Percentiles rank a stretch among this genome's conserved stretches.
These are phyloP conservation scores for Diorhabda elongata DNA, from an alignment of 1,140 invertebrate species.

Conservation along the genomic window DNA sequence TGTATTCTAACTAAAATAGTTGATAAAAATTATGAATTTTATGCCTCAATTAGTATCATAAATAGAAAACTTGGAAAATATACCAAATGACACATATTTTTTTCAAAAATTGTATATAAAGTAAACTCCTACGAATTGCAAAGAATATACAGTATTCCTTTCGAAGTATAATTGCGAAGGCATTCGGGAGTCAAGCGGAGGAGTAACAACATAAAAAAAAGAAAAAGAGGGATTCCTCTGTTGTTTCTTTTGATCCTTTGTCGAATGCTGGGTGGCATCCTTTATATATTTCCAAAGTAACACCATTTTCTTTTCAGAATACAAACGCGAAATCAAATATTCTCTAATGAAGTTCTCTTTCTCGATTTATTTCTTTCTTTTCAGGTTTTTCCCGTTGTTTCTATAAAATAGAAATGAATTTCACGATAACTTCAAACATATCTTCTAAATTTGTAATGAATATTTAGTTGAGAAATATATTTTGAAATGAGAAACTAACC, in stretches of 20 bases:
- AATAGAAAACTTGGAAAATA: too few relatives aligned
- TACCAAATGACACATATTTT: too few relatives aligned
- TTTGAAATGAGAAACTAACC: neutral
- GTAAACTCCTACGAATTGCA: too few relatives aligned
- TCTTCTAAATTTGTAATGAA: neutral
- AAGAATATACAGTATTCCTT: neutral
- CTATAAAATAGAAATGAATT: neutral
- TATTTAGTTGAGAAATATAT: neutral
- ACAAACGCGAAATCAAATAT: conserved; percentile 1
- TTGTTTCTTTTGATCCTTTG: neutral
- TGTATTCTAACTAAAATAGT: too few relatives aligned
- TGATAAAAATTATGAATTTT: too few relatives aligned
- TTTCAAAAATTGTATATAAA: too few relatives aligned
- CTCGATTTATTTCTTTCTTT: neutral
- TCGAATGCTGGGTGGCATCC: neutral
- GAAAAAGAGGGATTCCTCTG: neutral
- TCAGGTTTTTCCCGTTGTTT: neutral
- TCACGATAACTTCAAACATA: neutral
- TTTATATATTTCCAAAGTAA: neutral
- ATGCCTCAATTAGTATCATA: too few relatives aligned
- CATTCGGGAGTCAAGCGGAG: neutral
- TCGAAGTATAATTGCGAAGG: neutral
- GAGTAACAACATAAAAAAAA: neutral
- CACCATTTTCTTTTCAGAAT: conserved; percentile 1
- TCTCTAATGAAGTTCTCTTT: neutral